Conservation (phyloP, 1,140 invertebrate species). For the Prorops nasuta region DNA sequence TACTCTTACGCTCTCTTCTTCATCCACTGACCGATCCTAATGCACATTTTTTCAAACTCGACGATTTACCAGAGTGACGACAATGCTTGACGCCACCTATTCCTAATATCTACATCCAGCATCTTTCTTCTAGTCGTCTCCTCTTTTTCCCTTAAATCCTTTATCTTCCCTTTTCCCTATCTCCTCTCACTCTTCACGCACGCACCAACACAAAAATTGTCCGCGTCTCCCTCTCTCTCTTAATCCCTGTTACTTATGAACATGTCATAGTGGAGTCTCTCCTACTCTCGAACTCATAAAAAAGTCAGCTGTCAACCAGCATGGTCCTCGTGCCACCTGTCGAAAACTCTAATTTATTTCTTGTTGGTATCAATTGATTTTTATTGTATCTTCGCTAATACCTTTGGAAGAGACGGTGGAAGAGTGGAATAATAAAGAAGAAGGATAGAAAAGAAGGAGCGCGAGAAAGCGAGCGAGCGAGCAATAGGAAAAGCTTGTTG, state of each 20-base stretch:
- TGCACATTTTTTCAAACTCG: too few species aligned
- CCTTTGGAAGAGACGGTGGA: constrained; percentile 2
- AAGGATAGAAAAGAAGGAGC: neutral
- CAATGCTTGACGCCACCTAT: too few species aligned
- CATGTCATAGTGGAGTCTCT: neutral
- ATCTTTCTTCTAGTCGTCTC: constrained; percentile 5
- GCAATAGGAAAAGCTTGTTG: constrained; percentile 41
- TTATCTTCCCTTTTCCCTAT: neutral
- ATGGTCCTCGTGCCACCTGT: constrained; percentile 21
- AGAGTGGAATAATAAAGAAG: neutral
- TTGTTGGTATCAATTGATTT: constrained; percentile 1
- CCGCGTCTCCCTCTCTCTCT: constrained; percentile 8
- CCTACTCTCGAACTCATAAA: constrained; percentile 13
- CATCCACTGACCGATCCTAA: too few species aligned
- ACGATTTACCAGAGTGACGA: too few species aligned
- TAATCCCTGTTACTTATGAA: too few species aligned
- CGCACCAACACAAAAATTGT: constrained; percentile 5
- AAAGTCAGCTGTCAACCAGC: constrained; percentile 27
- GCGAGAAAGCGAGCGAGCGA: constrained; percentile 5
- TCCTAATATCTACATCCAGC: too few species aligned
- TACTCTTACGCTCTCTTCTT: neutral
- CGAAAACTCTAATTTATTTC: constrained; percentile 8
- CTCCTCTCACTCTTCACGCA: neutral
- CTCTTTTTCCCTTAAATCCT: constrained; percentile 5
- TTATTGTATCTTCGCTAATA: neutral